Conservation (phyloP, 1,140 invertebrate species). For the Ganaspis sp. region DNA sequence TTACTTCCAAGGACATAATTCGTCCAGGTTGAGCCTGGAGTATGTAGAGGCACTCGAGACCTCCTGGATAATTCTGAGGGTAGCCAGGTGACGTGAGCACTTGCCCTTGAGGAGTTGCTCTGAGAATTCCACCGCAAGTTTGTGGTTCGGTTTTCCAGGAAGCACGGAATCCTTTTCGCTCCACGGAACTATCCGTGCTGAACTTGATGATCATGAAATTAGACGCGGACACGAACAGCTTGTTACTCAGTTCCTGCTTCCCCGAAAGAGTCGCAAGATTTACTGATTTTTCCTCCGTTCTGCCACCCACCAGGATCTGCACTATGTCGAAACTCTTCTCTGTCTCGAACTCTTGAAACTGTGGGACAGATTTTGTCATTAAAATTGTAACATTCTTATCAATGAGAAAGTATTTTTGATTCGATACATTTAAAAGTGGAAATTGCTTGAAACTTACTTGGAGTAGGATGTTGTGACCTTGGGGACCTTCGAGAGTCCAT, state of each 20-base stretch:
- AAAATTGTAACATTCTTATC: too few species aligned
- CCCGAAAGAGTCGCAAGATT: constrained; percentile 94
- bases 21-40: constrained; percentile 91
- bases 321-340: constrained; percentile 97
- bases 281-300: constrained; percentile 95
- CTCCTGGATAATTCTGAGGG: constrained; percentile 94
- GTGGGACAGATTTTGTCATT: constrained; percentile 32
- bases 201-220: constrained; percentile 99
- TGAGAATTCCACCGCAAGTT: constrained; percentile 88
- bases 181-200: constrained; percentile 93
- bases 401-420: too few species aligned
- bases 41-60: constrained; percentile 94
- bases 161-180: constrained; percentile 94
- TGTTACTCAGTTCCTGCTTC: constrained; percentile 87
- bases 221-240: constrained; percentile 93
- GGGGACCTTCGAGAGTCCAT: constrained; percentile 97
- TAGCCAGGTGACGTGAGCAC: constrained; percentile 92
- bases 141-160: constrained; percentile 96
- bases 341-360: constrained; percentile 98
- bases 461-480: constrained; percentile 94
- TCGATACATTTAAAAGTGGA: too few species aligned
- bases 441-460: constrained; percentile 78
- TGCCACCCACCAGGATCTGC: constrained; percentile 94
- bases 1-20: constrained; percentile 90
- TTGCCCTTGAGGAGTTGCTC: constrained; percentile 89